Evolutionary conservation across 1,140 invertebrate genomes (phyloP).

Genomic region (Hypothenemus hampei): DNA sequence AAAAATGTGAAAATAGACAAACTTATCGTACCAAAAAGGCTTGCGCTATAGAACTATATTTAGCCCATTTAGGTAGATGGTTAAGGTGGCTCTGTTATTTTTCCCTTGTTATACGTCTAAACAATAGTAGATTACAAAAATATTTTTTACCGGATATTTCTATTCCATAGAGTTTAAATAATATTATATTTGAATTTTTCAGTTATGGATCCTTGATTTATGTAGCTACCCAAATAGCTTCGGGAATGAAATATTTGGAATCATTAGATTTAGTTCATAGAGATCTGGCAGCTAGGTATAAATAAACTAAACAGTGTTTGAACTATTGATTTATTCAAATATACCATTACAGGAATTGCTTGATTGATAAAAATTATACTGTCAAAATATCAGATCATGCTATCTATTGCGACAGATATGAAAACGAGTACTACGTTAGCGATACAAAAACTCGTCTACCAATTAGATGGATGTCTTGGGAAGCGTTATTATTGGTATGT

Average conservation of each 20-base stretch:
- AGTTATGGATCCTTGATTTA: slow-evolving; percentile 63
- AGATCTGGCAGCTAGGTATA: slow-evolving; percentile 72
- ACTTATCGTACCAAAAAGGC: too few species aligned
- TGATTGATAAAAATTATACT: slow-evolving; percentile 71
- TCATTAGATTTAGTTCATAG: slow-evolving; percentile 73
- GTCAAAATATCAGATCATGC: slow-evolving; percentile 87
- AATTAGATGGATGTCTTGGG: slow-evolving; percentile 79
- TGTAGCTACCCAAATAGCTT: slow-evolving; percentile 74
- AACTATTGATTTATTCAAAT: neutral
- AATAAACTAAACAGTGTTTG: slow-evolving; percentile 5
- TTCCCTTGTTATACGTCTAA: too few species aligned
- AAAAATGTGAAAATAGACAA: too few species aligned
- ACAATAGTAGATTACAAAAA: too few species aligned
- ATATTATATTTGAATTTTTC: slow-evolving; percentile 28
- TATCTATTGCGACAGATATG: slow-evolving; percentile 78
- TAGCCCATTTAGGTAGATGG: too few species aligned
- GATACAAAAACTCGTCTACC: slow-evolving; percentile 73
- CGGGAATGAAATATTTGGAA: slow-evolving; percentile 82
- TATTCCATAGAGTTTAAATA: too few species aligned
- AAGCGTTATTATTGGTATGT: slow-evolving; percentile 73
- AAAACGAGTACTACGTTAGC: slow-evolving; percentile 77
- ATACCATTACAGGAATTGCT: slow-evolving; percentile 69
- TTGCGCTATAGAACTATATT: too few species aligned
- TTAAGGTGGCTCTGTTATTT: too few species aligned
- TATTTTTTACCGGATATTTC: too few species aligned